Conservation (phyloP, 2,797 vertebrate species). For the Capromys pilorides region DNA sequence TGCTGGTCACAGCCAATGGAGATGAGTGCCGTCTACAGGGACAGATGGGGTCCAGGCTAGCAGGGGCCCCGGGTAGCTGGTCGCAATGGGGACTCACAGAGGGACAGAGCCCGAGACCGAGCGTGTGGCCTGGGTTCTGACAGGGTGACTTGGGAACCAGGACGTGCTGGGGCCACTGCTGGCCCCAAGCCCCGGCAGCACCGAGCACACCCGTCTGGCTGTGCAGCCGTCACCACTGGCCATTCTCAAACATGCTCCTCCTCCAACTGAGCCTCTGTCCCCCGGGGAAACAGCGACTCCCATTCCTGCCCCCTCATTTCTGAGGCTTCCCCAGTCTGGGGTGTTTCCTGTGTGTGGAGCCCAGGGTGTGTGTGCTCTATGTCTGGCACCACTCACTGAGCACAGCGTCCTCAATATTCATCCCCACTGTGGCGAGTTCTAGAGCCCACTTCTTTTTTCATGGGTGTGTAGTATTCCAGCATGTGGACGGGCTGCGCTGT, state of each 20-base stretch:
- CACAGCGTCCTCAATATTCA: accelerated
- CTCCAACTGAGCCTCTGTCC: background rate
- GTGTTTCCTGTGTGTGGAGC: too few relatives aligned
- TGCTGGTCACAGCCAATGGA: constrained; percentile 65
- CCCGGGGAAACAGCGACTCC: background rate
- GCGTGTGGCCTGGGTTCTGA: background rate
- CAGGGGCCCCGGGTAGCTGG: background rate
- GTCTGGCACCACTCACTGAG: background rate
- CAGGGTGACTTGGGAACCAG: background rate
- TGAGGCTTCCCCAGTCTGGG: too few relatives aligned
- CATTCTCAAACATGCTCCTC: background rate
- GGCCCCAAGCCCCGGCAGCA: background rate
- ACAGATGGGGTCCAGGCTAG: background rate
- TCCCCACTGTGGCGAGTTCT: accelerated
- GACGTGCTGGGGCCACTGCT: background rate
- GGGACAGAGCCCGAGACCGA: background rate
- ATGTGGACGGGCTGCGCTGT: accelerated
- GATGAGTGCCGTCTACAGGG: constrained; percentile 55
- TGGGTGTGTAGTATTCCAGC: background rate
- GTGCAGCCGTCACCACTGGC: background rate
- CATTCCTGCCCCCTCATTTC: too few relatives aligned
- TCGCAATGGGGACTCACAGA: background rate
- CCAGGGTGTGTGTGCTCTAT: background rate
- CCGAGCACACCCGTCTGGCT: too few relatives aligned
- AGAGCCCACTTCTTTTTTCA: background rate